These are phyloP conservation scores for Gymnothorax reevesii DNA, from an alignment of 2,797 vertebrate species.

Conservation along the genomic window DNA sequence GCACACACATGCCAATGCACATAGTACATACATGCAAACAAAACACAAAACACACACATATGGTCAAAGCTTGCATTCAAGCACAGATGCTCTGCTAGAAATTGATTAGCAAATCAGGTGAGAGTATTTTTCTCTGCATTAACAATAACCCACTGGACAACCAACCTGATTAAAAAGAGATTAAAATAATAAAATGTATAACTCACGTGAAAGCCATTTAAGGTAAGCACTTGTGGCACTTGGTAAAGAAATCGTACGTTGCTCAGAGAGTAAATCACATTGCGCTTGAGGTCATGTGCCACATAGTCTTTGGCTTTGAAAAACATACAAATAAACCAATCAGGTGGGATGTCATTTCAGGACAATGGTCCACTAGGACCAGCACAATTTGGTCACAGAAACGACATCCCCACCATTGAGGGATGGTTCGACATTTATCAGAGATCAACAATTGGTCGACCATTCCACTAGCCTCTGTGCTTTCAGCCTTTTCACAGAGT, in stretches of 20 bases:
- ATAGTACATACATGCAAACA: not conserved
- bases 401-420: slow-evolving; percentile 38
- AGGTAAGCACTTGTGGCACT: slow-evolving; percentile 25
- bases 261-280: slow-evolving; percentile 11
- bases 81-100: not conserved
- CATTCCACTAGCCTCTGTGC: slow-evolving; percentile 73
- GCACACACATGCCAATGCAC: not conserved
- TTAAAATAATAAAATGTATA: slow-evolving; percentile 14
- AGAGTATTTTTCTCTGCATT: not conserved
- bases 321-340: slow-evolving; percentile 33
- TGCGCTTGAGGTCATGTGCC: slow-evolving; percentile 26
- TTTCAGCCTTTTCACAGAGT: slow-evolving; percentile 58
- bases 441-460: slow-evolving; percentile 59
- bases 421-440: slow-evolving; percentile 46
- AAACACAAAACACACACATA: slow-evolving; percentile 2
- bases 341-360: slow-evolving; percentile 36
- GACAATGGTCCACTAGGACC: slow-evolving; percentile 40
- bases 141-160: not conserved
- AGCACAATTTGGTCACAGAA: slow-evolving; percentile 40
- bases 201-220: slow-evolving; percentile 75
- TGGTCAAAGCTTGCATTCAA: not conserved
- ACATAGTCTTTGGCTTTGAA: slow-evolving; percentile 36
- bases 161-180: not conserved
- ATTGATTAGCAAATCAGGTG: not conserved
- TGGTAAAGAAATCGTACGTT: slow-evolving; percentile 26